Conservation (phyloP, 2,888 invertebrate genomes). For the Sympetrum striolatum region DNA sequence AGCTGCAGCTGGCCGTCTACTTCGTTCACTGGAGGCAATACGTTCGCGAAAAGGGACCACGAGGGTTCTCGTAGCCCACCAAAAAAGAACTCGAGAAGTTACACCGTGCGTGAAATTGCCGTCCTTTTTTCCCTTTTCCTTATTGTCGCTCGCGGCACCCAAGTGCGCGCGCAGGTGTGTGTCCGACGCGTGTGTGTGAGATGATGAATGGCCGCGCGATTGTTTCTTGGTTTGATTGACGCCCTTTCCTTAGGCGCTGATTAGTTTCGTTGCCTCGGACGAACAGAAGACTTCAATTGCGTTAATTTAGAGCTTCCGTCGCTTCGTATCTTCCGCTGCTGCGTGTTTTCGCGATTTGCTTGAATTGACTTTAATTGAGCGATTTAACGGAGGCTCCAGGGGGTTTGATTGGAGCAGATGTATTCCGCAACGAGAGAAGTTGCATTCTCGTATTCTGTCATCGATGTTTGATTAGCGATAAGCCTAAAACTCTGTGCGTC, state of each 20-base stretch:
- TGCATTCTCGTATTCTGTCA: too few species aligned
- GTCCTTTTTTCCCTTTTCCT: not conserved
- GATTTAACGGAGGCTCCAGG: too few species aligned
- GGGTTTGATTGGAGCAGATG: too few species aligned
- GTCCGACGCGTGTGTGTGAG: not conserved
- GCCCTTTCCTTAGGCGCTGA: not conserved
- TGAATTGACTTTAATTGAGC: too few species aligned
- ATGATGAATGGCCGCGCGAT: not conserved
- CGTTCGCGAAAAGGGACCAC: not conserved
- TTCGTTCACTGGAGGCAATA: not conserved
- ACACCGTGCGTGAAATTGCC: constrained; percentile 25
- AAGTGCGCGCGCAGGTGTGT: not conserved
- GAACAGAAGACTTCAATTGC: not conserved
- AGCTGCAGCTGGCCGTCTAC: not conserved
- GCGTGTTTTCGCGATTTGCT: not conserved
- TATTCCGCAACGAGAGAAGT: too few species aligned
- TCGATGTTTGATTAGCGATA: too few species aligned
- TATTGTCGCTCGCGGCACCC: not conserved
- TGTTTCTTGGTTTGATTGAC: not conserved
- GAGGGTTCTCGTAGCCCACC: not conserved
- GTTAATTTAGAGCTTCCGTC: not conserved
- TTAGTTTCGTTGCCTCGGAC: not conserved
- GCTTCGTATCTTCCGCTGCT: not conserved
- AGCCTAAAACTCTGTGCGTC: too few species aligned
- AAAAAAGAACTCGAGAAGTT: constrained; percentile 2